Base-by-base conservation (phyloP, 2,113 vertebrate species). In the Gallinago undulata region DNA sequence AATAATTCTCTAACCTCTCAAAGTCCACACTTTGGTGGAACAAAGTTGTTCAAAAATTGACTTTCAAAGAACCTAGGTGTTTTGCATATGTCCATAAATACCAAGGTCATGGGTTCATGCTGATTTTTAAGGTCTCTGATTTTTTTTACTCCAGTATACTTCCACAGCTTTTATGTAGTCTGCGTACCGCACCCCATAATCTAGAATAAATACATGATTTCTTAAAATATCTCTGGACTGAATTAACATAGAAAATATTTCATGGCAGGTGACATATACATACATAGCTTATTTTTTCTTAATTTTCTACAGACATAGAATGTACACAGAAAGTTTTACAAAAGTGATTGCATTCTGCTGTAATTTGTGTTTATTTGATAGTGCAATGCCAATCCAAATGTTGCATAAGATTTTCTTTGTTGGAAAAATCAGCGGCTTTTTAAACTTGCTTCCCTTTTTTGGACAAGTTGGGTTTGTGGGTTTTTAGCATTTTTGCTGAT, bases 31-130 rank as follows among this genome's bases (percentile, higher is more conserved):
- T 30, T 43, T 7, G 47, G 24, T 43, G 8, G 18, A 50, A 53
- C 31, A 14, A 30, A 69, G 17, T 7, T 57, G 7, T 19, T 70
- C 22, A 55, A 66, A 88, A 80, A 47, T 7, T 3, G 7, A 37
- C 56, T 67, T 86, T 70, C 4, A 31, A 70, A 67, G 63, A 59
- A 50, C 2, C 0, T 2, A 8, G 0, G 1, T 57, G 55, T 74
- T 92, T 75, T 75, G 33, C 35, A 18, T 78, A 14, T 11, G 6
- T 31, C 19, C 50, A 23, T 21, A 69, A 73, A 55, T 50, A 77
- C 1, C 28, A 39, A 18, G 7, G 5, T 87, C 5, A 7, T 12
- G 22, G 7, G 35, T 35, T 91, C 9, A 4, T 9, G 2, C 13
- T 39, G 72, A 87, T 23, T 66, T 83, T 51, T 60, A 80, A 69